Evolutionary conservation across 2,888 invertebrate genomes (phyloP), one percentile per base, ranked within the genome.

Genomic region (Taphrorychus bicolor): DNA sequence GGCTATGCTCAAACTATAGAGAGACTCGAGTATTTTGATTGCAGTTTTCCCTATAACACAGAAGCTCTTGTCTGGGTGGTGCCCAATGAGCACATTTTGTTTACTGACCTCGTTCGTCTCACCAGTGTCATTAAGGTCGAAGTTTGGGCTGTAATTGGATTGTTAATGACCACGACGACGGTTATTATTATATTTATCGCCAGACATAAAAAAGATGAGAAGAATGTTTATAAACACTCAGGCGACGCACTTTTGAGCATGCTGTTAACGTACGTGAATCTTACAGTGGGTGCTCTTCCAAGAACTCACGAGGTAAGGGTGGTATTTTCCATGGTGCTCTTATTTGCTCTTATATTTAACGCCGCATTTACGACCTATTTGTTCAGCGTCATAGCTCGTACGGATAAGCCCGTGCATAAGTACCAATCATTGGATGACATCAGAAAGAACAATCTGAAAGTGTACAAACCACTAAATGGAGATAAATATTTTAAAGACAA

Each of bases 61-160:
- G 81, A 81, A 66, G 74, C 76, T 3, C 67, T 80, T 3, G 71
- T 76, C 0, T 80, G 79, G 77, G 79, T 81, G 41, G 79, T 79
- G 2, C 79, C 82, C 0, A 78, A 79, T 60, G 77, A 79, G 2
- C 73, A 75, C 9, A 51, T 73, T 5, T 48, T 67, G 11, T 21
- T 70, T 5, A 9, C 18, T 11, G 24, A 51, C 19, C n/a, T 70
- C 16, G 14, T 62, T 17, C 45, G 57, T 16, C 41, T 71, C 11
- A 14, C 32, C 2, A 17, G 45, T 17, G 59, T 67, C 17, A 54
- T 71, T 14, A 32, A 65, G 41, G 2, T 21, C 4, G 19, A 70
- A 3, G 63, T 60, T 23, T 67, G 69, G 69, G 19, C 59, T 3
- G 9, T 66, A 3, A 59, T 69, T 11, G 22, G 18, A 16, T 14